Evolutionary conservation across 2,113 vertebrate species (phyloP).

Genomic region (Glaucidium brasilianum): DNA sequence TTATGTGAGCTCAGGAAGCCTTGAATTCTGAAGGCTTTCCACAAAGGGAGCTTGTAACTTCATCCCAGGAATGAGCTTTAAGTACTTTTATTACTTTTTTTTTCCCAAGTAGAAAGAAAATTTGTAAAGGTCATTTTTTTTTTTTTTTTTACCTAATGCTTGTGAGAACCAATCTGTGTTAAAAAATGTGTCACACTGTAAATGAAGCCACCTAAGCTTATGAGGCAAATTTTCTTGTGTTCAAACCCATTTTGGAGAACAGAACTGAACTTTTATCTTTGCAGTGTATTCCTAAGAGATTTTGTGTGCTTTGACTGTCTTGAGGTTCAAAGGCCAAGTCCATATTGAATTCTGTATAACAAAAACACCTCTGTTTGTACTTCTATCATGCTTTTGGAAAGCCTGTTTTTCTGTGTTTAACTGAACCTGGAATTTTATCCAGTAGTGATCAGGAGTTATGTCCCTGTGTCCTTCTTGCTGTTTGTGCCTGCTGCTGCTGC

Average conservation of each 20-base stretch:
- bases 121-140: neutral
- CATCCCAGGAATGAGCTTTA: neutral
- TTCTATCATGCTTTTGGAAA: neutral
- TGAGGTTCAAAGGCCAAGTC: neutral
- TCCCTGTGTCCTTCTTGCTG: neutral
- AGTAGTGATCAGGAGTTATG: neutral
- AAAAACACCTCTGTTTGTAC: neutral
- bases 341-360: neutral
- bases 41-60: neutral
- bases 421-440: neutral
- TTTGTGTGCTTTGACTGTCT: neutral
- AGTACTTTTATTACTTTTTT: neutral
- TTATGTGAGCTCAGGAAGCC: neutral
- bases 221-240: neutral
- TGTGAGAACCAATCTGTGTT: neutral
- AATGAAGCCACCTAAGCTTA: neutral
- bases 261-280: neutral
- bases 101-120: neutral
- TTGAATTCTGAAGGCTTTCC: neutral
- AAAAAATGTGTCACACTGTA: neutral
- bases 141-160: neutral
- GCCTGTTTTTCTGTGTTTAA: neutral
- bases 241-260: neutral
- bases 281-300: neutral
- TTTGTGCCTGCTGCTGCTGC: neutral